phyloP scores from a whole-genome alignment of 2,888 invertebrate species.

The Bellardia bayeri region DNA sequence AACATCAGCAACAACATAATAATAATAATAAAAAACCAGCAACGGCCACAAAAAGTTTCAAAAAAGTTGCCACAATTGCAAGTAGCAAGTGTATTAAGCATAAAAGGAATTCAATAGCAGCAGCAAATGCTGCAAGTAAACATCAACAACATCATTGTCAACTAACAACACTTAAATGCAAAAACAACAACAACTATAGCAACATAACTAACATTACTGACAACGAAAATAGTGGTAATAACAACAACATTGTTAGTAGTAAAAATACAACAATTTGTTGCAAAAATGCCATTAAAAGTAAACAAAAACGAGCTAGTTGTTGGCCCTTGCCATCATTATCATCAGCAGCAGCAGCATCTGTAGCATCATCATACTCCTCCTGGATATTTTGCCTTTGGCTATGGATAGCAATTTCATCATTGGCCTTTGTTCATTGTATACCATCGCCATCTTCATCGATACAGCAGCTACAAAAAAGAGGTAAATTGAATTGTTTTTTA shows the following conservation, averaged over 20 bases:
- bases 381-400: conserved; percentile 80
- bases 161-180: conserved; percentile 73
- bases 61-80: conserved; percentile 35
- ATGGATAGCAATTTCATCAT: conserved; percentile 78
- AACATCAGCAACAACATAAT: conserved; percentile 11
- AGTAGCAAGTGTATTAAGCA: conserved; percentile 50
- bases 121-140: conserved; percentile 48
- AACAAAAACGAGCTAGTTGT: conserved; percentile 24
- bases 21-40: conserved; percentile 5
- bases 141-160: conserved; percentile 69
- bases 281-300: conserved; percentile 60
- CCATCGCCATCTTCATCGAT: conserved; percentile 81
- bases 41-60: conserved; percentile 10
- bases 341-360: conserved; percentile 23
- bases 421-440: conserved; percentile 82
- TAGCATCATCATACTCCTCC: conserved; percentile 60
- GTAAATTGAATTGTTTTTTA: conserved; percentile 76
- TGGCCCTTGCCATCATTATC: conserved; percentile 40
- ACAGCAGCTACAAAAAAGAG: conserved; percentile 84
- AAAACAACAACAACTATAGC: conserved; percentile 71
- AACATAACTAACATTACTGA: conserved; percentile 39
- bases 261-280: conserved; percentile 54
- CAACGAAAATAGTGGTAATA: conserved; percentile 61
- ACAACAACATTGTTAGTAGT: conserved; percentile 48
- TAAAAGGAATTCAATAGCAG: conserved; percentile 47